Base-by-base conservation (phyloP, 1,140 invertebrate species). In the Bombus waltoni region DNA sequence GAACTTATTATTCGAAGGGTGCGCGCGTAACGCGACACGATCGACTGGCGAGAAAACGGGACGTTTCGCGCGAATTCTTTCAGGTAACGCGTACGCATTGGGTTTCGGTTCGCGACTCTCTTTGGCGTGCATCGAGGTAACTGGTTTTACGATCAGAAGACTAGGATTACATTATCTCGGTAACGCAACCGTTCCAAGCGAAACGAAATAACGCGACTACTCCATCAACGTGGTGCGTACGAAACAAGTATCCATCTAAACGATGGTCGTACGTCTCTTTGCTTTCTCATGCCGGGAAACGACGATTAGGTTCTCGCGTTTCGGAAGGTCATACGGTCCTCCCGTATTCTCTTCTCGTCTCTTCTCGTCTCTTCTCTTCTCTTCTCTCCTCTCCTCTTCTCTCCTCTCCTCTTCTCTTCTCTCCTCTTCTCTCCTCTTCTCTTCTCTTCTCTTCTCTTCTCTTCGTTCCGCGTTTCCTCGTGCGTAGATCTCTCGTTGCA, bases 121-220 rank as follows among this genome's bases (percentile, higher is more conserved):
- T 86, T 86, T 86, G 84, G 84, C 65, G 32, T 86, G 22, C 25
- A 81, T 62, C 71, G 84, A 82, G 84, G 84, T 86, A 86, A 86
- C 47, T 66, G n/a, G 47, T 71, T 47, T 25, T 32, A 28, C 53
- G 57, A 35, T 65, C 59, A 32, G 25, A 35, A 57, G 83, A 85
- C 71, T 81, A 81, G 53, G 53, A 32, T 70, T 13, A 35, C 25
- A 18, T 65, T 40, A 11, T 72, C 38, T 10, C 32, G 73, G 44
- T 35, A 74, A 53, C 47, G 44, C 44, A 25, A 74, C 2, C 73
- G 72, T 53, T 53, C 22, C 47, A 2, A 53, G 8, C 35, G 44
- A 66, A 75, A 62, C 22, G 38, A 42, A 42, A 70, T 11, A 38
- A 57, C 11, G 32, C 15, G 32, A 3, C 13, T 68, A 66, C 28